These are phyloP conservation scores for Brachyalestes nurse DNA, from an alignment of 2,797 vertebrate genomes.

Conservation along the genomic window DNA sequence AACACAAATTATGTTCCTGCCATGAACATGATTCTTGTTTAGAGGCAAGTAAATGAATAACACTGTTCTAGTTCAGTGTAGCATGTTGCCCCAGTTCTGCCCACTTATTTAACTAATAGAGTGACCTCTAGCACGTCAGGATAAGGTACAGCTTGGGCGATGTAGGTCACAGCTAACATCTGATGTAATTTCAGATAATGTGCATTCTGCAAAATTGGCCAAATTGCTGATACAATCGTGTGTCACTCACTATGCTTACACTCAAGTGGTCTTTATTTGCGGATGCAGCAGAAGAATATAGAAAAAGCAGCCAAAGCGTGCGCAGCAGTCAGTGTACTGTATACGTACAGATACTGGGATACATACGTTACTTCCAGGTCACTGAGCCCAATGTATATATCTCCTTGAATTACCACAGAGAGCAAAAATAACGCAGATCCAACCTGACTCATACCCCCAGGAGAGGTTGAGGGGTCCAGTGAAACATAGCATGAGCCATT, in stretches of 20 bases:
- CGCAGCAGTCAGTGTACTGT: background rate
- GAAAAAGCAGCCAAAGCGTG: constrained; percentile 13
- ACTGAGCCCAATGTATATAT: constrained; percentile 35
- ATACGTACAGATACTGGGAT: constrained; percentile 3
- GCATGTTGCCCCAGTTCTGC: constrained; percentile 36
- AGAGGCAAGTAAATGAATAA: constrained; percentile 35
- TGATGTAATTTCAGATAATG: constrained; percentile 16
- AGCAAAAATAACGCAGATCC: constrained; percentile 8
- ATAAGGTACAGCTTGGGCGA: constrained; percentile 12
- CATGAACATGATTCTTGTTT: constrained; percentile 1
- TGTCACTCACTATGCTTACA: background rate
- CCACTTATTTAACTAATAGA: constrained; percentile 38
- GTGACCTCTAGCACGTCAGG: constrained; percentile 32
- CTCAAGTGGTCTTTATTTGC: background rate
- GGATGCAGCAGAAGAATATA: background rate
- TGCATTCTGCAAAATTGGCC: background rate
- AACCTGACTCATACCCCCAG: constrained; percentile 23
- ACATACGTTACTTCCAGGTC: constrained; percentile 55
- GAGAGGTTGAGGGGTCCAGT: constrained; percentile 1
- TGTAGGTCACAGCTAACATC: constrained; percentile 26
- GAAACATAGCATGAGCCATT: constrained; percentile 27
- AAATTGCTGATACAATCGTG: background rate
- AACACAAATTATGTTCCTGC: background rate
- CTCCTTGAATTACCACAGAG: constrained; percentile 22
- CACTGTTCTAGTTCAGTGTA: constrained; percentile 38